phyloP scores from a whole-genome alignment of 2,888 invertebrate species.

The Troilus luridus region DNA sequence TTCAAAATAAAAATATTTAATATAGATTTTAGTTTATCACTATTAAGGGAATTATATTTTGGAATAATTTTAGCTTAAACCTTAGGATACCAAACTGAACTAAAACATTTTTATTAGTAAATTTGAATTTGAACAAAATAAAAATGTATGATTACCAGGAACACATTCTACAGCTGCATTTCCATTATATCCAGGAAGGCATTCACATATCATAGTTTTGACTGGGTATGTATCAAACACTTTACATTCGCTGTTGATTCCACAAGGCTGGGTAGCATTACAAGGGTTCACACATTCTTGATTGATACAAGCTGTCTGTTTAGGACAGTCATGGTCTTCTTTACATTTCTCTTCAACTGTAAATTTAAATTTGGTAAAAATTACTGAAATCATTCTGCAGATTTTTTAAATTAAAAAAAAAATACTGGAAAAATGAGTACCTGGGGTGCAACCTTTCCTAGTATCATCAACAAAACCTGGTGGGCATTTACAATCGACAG shows the following conservation, averaged over 20 bases:
- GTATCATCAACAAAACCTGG: slow-evolving; percentile 79
- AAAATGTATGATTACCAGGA: slow-evolving; percentile 73
- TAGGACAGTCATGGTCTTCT: slow-evolving; percentile 86
- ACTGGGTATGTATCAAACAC: slow-evolving; percentile 87
- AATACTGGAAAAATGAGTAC: slow-evolving; percentile 66
- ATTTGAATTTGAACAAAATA: neutral
- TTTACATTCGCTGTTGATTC: slow-evolving; percentile 83
- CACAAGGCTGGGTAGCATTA: slow-evolving; percentile 83
- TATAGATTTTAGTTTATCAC: too few relatives aligned
- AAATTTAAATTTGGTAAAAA: slow-evolving; percentile 58
- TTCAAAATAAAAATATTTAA: too few relatives aligned
- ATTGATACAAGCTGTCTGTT: slow-evolving; percentile 86
- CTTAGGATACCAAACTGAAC: too few relatives aligned
- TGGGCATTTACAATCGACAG: slow-evolving; percentile 86
- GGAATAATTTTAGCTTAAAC: too few relatives aligned
- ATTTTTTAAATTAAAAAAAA: neutral
- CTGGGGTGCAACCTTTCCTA: slow-evolving; percentile 75
- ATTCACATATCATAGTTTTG: slow-evolving; percentile 90
- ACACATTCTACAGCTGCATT: slow-evolving; percentile 89
- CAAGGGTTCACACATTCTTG: slow-evolving; percentile 89
- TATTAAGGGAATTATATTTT: too few relatives aligned
- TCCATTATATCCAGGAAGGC: slow-evolving; percentile 87
- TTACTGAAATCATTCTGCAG: neutral
- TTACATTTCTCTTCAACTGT: slow-evolving; percentile 76
- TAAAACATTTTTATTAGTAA: too few relatives aligned